These are phyloP conservation scores for Crematogaster levior DNA, from an alignment of 2,888 invertebrate species.

Conservation along the genomic window DNA sequence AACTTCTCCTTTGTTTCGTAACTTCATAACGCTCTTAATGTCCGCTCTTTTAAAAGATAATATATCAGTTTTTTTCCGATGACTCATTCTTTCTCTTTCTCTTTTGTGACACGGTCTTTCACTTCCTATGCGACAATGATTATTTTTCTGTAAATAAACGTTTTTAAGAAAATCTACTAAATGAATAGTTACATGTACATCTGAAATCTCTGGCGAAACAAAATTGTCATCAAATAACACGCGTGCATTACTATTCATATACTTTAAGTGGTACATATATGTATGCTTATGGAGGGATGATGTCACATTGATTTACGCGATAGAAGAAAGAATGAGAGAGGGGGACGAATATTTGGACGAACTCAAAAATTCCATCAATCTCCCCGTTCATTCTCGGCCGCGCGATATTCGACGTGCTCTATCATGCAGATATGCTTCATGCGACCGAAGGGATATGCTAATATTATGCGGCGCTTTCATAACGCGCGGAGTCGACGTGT, in stretches of 20 bases:
- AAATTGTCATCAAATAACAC: neutral
- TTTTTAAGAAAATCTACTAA: constrained; percentile 7
- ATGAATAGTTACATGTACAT: neutral
- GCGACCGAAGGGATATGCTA: constrained; percentile 74
- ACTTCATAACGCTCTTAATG: constrained; percentile 54
- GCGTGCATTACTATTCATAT: neutral
- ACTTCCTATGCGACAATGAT: neutral
- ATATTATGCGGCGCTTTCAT: constrained; percentile 77
- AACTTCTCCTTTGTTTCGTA: constrained; percentile 54
- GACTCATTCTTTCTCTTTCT: constrained; percentile 15
- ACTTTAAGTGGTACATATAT: neutral
- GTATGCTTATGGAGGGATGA: neutral
- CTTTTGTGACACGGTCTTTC: neutral
- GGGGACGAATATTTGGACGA: constrained; percentile 31
- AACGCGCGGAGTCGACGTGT: constrained; percentile 71
- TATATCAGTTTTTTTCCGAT: constrained; percentile 43
- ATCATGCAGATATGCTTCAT: constrained; percentile 76
- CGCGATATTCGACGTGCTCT: constrained; percentile 74
- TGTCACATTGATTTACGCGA: constrained; percentile 11
- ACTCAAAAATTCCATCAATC: constrained; percentile 76
- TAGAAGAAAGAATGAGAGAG: neutral
- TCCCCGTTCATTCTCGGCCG: constrained; percentile 64
- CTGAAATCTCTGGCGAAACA: neutral
- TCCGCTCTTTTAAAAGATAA: constrained; percentile 51
- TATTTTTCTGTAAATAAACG: constrained; percentile 2